Evolutionary conservation across 2,888 invertebrate genomes (phyloP), one percentile per base, ranked within the genome.

Genomic region (Morinoia aosen): DNA sequence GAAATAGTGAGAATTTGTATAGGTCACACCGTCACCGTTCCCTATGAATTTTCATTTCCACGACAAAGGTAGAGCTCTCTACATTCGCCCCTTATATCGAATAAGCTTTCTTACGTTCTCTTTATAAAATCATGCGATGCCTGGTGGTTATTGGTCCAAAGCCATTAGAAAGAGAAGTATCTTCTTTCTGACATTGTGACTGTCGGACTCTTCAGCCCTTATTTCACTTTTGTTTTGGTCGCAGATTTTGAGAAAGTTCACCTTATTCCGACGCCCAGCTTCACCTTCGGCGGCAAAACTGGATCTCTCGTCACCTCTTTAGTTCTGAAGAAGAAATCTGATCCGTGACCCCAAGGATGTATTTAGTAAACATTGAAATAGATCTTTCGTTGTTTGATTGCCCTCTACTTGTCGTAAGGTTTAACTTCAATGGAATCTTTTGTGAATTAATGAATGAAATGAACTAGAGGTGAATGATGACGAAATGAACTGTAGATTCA

Each of bases 281-380:
- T 99, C 97, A 98, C 98, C 97, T 99, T 99, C 98, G 99, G 99
- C 95, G 99, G 99, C 91, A 98, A 98, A 97, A 98, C 98, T 56
- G 99, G 99, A 91, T 98, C 98, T 97, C 98, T 98, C n/a, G 98
- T 99, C 33, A 98, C 98, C 0, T 98, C 98, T 95, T 97, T 99
- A 19, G 98, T 99, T 3, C 98, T 99, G 64, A 96, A 61, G 95
- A 96, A 96, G 88, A 91, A 61, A 48, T 90, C 90, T 40, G 90
- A 40, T 19, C 39, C 39, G 39, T 90, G 16, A 90, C 1, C 40
- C 39, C 14, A 4, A 10, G 12, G 19, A 40, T 40, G 90, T 12
- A 4, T 14, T 14, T 40, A 48, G 14, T 90, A 90, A 10, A 90
- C 11, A 40, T 14, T 90, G 48, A 90, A 39, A 90, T 90, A 40